Conservation (phyloP, 1,140 invertebrate genomes). For the Pachypeltis micranthus region DNA sequence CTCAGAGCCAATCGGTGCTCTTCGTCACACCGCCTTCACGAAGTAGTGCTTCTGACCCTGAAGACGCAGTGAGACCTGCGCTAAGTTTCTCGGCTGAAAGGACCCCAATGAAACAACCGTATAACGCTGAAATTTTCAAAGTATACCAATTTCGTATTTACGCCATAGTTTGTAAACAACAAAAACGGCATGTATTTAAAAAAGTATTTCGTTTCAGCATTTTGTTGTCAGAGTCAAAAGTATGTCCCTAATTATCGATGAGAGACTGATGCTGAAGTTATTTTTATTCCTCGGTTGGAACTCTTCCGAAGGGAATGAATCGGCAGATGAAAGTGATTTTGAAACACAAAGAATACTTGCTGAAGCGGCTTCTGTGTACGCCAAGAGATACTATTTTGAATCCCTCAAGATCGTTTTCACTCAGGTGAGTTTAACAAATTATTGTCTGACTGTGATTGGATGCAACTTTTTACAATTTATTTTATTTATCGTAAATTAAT, state of each 20-base stretch:
- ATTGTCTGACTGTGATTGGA: no score
- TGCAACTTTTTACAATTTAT: no score
- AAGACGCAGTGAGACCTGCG: constrained; percentile 41
- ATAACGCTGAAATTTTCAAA: constrained; percentile 64
- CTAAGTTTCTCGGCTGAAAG: constrained; percentile 52
- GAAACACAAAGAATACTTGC: constrained; percentile 61
- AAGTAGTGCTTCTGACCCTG: constrained; percentile 31
- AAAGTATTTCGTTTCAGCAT: constrained; percentile 57
- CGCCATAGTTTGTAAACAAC: not conserved
- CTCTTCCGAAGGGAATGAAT: constrained; percentile 36
- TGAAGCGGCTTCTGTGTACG: constrained; percentile 66
- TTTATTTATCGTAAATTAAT: no score
- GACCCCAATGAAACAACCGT: constrained; percentile 50
- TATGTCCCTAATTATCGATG: constrained; percentile 74
- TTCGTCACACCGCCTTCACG: constrained; percentile 47
- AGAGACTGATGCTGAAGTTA: constrained; percentile 74
- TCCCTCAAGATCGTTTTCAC: constrained; percentile 66
- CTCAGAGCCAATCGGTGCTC: constrained; percentile 68
- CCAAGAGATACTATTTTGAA: constrained; percentile 82
- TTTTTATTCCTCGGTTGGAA: constrained; percentile 49
- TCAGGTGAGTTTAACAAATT: constrained; percentile 40
- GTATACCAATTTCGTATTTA: no score
- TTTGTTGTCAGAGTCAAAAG: constrained; percentile 71
- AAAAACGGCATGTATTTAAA: not conserved
- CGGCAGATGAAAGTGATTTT: constrained; percentile 59